Base-by-base conservation (phyloP, 1,140 invertebrate species). In the Epicauta chinensis region DNA sequence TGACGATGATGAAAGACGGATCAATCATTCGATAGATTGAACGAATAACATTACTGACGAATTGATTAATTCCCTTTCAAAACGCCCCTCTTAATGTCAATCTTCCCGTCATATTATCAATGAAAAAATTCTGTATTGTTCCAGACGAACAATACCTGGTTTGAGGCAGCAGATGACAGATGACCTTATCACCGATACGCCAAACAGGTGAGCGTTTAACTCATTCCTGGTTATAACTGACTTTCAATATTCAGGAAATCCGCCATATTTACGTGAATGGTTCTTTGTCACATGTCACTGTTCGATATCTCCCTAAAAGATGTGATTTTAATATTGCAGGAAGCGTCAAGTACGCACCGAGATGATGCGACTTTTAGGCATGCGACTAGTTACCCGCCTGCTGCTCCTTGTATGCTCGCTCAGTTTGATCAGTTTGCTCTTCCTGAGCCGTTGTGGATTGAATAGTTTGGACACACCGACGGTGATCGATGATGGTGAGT, bases 361-460 rank as follows among this genome's bases (percentile, higher is more conserved):
- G 60, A 75, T 75, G 74, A 68, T 76, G 51, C 72, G 73, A 51
- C 64, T 73, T 48, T 65, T 77, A 65, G 76, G 76, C 59, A 75
- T 76, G 69, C 70, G 76, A 59, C 68, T 80, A 50, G 68, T 79
- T 53, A 75, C 77, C 51, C 73, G 76, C 62, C 71, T 78, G 51
- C 70, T 79, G 39, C 70, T 78, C 40, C 71, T 80, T 44, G 73
- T 78, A 29, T 79, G 75, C 54, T 76, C 75, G 16, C 65, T 78
- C 17, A 77, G 75, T 38, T 61, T 79, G 46, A 63, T 78, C 31
- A 77, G 75, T 41, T 67, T 79, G 16, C 68, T 80, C 16, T 75
- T 78, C 47, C 68, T 80, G 34, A 75, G 74, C 47, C 71, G 76
- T 31, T 80, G 77, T 59, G 76, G 77, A 23, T 71, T 79, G 43